Evolutionary conservation across 2,888 invertebrate genomes (phyloP).

Genomic region (Hirtodrosophila duncani): DNA sequence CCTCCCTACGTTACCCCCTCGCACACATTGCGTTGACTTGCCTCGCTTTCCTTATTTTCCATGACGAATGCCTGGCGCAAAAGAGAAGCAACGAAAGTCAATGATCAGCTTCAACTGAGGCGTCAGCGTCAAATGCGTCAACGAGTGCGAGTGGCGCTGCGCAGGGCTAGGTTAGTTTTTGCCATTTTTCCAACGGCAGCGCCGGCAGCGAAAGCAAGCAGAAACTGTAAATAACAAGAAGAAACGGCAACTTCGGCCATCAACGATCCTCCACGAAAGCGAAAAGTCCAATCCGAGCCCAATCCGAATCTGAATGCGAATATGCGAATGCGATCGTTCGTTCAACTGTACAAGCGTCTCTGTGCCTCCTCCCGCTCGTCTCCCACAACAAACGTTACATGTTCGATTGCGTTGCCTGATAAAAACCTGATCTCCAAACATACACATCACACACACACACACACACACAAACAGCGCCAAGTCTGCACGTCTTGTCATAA

Average conservation of each 20-base stretch:
- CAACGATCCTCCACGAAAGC: slow-evolving; percentile 64
- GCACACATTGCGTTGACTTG: no score
- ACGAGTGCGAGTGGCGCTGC: slow-evolving; percentile 20
- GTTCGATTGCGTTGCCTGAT: slow-evolving; percentile 65
- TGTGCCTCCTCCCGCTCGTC: slow-evolving; percentile 35
- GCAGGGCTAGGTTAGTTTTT: slow-evolving; percentile 42
- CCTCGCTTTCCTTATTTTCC: slow-evolving; percentile 61
- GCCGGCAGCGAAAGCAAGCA: slow-evolving; percentile 58
- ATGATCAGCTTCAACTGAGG: slow-evolving; percentile 60
- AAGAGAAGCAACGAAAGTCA: slow-evolving; percentile 70
- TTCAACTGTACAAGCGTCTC: slow-evolving; percentile 3
- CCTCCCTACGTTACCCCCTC: no score
- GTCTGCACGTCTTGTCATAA: slow-evolving; percentile 33
- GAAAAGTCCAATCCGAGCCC: slow-evolving; percentile 46
- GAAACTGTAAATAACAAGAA: slow-evolving; percentile 68
- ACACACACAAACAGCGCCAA: slow-evolving; percentile 10
- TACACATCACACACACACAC: slow-evolving; percentile 19
- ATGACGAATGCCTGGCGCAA: slow-evolving; percentile 61
- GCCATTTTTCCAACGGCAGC: slow-evolving; percentile 66
- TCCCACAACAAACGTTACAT: slow-evolving; percentile 35
- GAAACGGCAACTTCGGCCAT: slow-evolving; percentile 41
- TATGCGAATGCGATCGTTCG: slow-evolving; percentile 2
- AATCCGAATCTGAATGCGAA: slow-evolving; percentile 14
- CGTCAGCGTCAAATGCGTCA: slow-evolving; percentile 8
- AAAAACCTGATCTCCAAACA: slow-evolving; percentile 66